Evolutionary conservation across 2,888 invertebrate genomes (phyloP).

Genomic region (Hydropsyche betteni): DNA sequence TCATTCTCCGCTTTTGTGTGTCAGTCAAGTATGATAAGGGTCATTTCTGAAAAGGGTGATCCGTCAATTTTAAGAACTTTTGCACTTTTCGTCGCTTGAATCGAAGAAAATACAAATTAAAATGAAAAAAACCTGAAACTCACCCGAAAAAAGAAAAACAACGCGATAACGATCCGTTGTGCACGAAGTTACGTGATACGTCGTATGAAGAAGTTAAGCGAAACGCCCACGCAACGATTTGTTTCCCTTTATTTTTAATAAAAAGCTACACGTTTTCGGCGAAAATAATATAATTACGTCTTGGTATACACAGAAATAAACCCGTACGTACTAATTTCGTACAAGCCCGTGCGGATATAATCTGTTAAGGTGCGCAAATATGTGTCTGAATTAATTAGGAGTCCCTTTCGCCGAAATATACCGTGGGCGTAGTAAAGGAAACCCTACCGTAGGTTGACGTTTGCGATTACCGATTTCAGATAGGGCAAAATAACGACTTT

Average conservation of each 20-base stretch:
- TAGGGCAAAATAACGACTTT: slow-evolving; percentile 25
- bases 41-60: slow-evolving; percentile 19
- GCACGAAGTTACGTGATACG: not conserved
- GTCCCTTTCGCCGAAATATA: not conserved
- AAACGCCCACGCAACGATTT: too few species aligned
- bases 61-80: slow-evolving; percentile 28
- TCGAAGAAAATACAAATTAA: not conserved
- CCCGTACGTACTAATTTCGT: not conserved
- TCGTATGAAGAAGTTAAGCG: not conserved
- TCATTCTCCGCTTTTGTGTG: slow-evolving; percentile 10
- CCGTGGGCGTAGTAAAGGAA: slow-evolving; percentile 17
- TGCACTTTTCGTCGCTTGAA: slow-evolving; percentile 12
- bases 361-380: slow-evolving; percentile 20
- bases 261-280: too few species aligned
- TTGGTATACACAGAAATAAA: too few species aligned
- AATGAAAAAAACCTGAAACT: too few species aligned
- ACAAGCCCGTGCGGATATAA: not conserved
- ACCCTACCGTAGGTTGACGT: slow-evolving; percentile 4
- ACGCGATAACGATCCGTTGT: not conserved
- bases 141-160: not conserved
- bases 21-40: slow-evolving; percentile 19
- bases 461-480: slow-evolving; percentile 23
- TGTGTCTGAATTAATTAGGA: slow-evolving; percentile 24
- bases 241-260: too few species aligned
- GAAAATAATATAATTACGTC: too few species aligned